A percentile compares a stretch with the other conserved stretches of the same genome.
phyloP scores from a whole-genome alignment of 2,888 invertebrate species.

The Camptogramma bilineatum region DNA sequence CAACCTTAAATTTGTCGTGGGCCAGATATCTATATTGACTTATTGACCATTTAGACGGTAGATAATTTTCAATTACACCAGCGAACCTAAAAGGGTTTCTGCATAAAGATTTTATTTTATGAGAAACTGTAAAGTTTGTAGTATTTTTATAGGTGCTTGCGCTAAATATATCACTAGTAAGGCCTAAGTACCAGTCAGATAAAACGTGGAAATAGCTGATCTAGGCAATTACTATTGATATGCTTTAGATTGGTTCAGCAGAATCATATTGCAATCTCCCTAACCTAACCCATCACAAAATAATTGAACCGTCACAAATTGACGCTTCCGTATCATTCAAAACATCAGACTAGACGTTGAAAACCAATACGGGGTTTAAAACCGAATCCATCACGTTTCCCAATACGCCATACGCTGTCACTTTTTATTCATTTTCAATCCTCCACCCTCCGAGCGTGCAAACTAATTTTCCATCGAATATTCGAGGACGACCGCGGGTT shows the following conservation, averaged over 20 bases:
- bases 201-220: not conserved
- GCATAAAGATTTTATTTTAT: slow-evolving; percentile 19
- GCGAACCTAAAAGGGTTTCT: slow-evolving; percentile 18
- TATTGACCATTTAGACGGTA: slow-evolving; percentile 27
- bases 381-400: slow-evolving; percentile 34
- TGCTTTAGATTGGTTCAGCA: not conserved
- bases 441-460: slow-evolving; percentile 22
- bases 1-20: slow-evolving; percentile 41
- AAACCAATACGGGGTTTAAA: slow-evolving; percentile 33
- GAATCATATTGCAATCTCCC: not conserved
- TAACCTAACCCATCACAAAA: slow-evolving; percentile 7
- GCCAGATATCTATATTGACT: slow-evolving; percentile 35
- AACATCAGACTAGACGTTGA: slow-evolving; percentile 18
- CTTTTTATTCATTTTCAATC: slow-evolving; percentile 38
- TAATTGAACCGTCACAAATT: slow-evolving; percentile 14
- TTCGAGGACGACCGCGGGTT: slow-evolving; percentile 26
- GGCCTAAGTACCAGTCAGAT: not conserved
- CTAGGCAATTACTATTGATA: not conserved
- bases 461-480: slow-evolving; percentile 45
- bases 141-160: slow-evolving; percentile 14
- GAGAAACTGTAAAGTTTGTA: slow-evolving; percentile 11
- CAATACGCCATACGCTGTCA: slow-evolving; percentile 32
- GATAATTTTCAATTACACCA: slow-evolving; percentile 33
- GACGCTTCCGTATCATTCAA: slow-evolving; percentile 22
- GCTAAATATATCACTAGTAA: not conserved